These are phyloP conservation scores for Patiria pectinifera DNA, from an alignment of 53 echinoderm and acorn worm species.

Conservation along the genomic window DNA sequence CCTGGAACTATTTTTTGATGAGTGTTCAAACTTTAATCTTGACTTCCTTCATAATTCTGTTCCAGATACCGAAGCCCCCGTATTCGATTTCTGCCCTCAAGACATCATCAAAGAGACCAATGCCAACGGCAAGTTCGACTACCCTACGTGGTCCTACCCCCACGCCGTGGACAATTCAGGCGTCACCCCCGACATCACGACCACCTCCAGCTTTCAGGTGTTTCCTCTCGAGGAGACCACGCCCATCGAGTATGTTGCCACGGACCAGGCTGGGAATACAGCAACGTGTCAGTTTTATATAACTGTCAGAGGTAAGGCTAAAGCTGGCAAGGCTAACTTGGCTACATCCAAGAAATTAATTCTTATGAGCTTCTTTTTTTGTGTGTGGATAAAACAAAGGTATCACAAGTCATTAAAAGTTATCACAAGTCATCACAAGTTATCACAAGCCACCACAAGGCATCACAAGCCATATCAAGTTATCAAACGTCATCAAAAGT, in stretches of 20 bases:
- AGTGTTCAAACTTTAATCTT: no score
- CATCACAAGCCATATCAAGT: no score
- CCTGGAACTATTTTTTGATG: no score
- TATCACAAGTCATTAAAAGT: no score
- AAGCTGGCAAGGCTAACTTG: no score
- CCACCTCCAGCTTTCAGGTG: slow-evolving; percentile 10
- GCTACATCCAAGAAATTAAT: no score
- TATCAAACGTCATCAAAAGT: no score
- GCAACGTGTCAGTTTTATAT: slow-evolving; percentile 66
- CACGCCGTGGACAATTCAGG: slow-evolving; percentile 39
- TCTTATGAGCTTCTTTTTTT: no score
- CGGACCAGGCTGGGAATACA: slow-evolving; percentile 62
- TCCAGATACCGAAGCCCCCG: slow-evolving; percentile 72
- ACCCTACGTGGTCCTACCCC: slow-evolving; percentile 36
- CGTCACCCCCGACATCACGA: slow-evolving; percentile 24
- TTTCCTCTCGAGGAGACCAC: slow-evolving; percentile 34
- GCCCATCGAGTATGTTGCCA: slow-evolving; percentile 58
- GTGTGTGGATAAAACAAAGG: no score
- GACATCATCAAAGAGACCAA: slow-evolving; percentile 55
- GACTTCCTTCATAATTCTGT: background rate
- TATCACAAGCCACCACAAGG: no score
- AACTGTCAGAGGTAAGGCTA: slow-evolving; percentile 59
- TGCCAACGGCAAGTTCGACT: slow-evolving; percentile 44
- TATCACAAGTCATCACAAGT: no score
- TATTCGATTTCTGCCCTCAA: slow-evolving; percentile 57